Base-by-base conservation (phyloP, 1,140 invertebrate species). In the Cheumatopsyche charites region DNA sequence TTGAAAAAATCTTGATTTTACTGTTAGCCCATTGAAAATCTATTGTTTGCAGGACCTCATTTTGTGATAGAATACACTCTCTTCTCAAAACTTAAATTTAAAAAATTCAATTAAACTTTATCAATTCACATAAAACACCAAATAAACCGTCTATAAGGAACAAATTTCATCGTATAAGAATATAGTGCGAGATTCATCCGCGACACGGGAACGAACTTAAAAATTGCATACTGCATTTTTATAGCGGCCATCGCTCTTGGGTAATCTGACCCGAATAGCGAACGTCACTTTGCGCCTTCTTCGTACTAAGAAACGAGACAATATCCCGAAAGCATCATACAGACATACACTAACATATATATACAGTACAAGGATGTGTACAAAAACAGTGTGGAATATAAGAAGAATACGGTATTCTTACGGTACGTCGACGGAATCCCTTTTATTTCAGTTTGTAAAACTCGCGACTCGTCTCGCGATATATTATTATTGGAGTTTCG, bases 401-500 rank as follows among this genome's bases (percentile, higher is more conserved):
- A 17, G 13, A 61, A 26, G 19, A 21, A 61, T 2, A 12, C 19
- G 11, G 19, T 13, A 21, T 12, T 61, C 19, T 25, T 17, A 21
- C 55, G 26, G 11, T 61, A 26, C 19, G 21, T 1, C 55, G n/a
- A 21, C 55, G 55, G 19, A 63, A 75, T 75, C 72, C 72, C 72
- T 71, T 75, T 75, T 75, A 75, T 75, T 75, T 73, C 71, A 73
- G 74, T 75, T 75, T 73, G 29, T 67, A 73, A 70, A 75, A 71
- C 70, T 73, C 49, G 12, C 19, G 23, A 42, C 26, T 41, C 62
- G 62, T 42, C 6, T 13, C 29, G 62, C 41, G 52, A 75, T 75
- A 71, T 75, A 75, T 73, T 75, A 75, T 75, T 75, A 75, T 75
- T 73, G 74, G 74, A 75, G 71, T 75, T 75, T 69, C 23, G 62